These are phyloP conservation scores for Cryptotis parvus DNA, from an alignment of 2,113 vertebrate species.

Conservation along the genomic window DNA sequence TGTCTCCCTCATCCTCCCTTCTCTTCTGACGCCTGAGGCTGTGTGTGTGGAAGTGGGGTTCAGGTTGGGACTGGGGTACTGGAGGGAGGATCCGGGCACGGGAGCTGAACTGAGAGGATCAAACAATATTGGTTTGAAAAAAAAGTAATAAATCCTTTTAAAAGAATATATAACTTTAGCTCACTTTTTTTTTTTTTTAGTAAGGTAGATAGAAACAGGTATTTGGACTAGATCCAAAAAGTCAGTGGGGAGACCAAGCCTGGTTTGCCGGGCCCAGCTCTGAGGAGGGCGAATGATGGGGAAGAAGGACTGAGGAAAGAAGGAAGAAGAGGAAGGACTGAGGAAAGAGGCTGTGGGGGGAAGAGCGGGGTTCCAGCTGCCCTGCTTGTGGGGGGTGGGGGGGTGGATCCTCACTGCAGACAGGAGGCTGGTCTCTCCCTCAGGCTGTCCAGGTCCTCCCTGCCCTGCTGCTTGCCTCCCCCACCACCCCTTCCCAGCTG, in stretches of 20 bases:
- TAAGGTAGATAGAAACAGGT: neutral
- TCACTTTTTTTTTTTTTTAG: too few species aligned
- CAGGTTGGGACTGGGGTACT: neutral
- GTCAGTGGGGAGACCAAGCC: neutral
- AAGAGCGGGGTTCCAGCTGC: too few species aligned
- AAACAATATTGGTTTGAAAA: too few species aligned
- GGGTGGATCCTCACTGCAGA: too few species aligned
- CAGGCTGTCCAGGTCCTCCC: fast-evolving
- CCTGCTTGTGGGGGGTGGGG: too few species aligned
- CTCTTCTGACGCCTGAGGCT: neutral
- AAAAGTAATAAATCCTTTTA: too few species aligned
- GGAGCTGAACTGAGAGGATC: too few species aligned
- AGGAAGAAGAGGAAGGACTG: too few species aligned
- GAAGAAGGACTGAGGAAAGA: neutral
- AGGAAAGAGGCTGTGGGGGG: too few species aligned
- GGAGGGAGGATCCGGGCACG: too few species aligned
- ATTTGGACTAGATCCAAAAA: neutral
- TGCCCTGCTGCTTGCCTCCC: neutral
- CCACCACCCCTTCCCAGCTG: neutral
- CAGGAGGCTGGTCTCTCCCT: fast-evolving
- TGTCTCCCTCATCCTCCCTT: neutral
- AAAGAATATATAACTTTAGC: too few species aligned
- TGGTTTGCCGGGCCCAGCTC: neutral
- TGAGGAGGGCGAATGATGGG: neutral
- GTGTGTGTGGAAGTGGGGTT: neutral